These are phyloP conservation scores for Heliconius charithonia DNA, from an alignment of 2,888 invertebrate species.

Conservation along the genomic window DNA sequence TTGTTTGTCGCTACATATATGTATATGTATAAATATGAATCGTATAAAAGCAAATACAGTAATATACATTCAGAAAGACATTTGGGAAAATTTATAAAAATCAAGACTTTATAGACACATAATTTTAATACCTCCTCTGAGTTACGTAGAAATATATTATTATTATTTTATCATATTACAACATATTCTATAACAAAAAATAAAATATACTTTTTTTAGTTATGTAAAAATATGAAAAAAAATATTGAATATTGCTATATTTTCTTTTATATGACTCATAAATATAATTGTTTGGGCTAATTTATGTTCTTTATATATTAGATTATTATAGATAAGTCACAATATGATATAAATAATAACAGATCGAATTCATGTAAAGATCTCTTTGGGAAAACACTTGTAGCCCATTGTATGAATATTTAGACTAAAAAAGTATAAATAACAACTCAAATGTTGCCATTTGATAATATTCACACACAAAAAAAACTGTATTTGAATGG, in stretches of 20 bases:
- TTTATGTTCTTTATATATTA: conserved; percentile 62
- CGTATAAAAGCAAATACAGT: not conserved
- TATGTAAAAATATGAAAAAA: not conserved
- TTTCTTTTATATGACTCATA: not conserved
- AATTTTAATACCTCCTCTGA: too few relatives aligned
- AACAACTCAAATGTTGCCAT: conserved; percentile 18
- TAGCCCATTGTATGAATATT: conserved; percentile 23
- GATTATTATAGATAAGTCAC: conserved; percentile 7
- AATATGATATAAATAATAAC: conserved; percentile 21
- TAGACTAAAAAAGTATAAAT: not conserved
- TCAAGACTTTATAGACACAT: too few relatives aligned
- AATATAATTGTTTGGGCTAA: conserved; percentile 57
- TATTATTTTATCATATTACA: too few relatives aligned
- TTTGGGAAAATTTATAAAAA: not conserved
- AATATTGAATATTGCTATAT: not conserved
- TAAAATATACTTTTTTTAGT: not conserved
- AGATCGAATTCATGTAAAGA: conserved; percentile 34
- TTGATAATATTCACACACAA: conserved; percentile 3
- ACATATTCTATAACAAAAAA: not conserved
- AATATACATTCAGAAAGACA: not conserved
- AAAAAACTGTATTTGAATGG: conserved; percentile 21
- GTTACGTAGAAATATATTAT: too few relatives aligned
- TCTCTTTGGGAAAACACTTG: conserved; percentile 29
- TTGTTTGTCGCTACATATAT: conserved; percentile 50
- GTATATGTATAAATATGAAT: conserved; percentile 26